A percentile compares a stretch with the other conserved stretches of the same genome.
phyloP scores from a whole-genome alignment of 2,113 vertebrate species.

The Caranx melampygus region DNA sequence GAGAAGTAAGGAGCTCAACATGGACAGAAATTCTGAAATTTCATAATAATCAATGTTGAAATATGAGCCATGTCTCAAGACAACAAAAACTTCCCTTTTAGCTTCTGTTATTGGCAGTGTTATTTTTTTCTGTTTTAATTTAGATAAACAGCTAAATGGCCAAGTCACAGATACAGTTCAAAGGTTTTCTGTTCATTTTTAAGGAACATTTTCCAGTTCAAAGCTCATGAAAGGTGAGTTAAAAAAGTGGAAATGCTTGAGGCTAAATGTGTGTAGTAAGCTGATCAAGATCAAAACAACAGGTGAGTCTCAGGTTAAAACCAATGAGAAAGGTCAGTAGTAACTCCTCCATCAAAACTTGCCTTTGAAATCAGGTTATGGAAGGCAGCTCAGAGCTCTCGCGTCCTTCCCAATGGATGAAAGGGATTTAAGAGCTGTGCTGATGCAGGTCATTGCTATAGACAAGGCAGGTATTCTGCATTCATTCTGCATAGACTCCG shows the following conservation, averaged over 20 bases:
- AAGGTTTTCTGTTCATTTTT: constrained; percentile 4
- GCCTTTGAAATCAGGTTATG: constrained; percentile 40
- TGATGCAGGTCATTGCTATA: constrained; percentile 48
- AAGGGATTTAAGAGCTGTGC: constrained; percentile 28
- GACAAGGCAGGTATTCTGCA: constrained; percentile 34
- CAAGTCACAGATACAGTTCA: neutral
- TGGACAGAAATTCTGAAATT: no score
- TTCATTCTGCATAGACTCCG: constrained; percentile 44
- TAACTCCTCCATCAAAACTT: constrained; percentile 37
- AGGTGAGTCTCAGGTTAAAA: constrained; percentile 27
- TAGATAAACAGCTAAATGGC: neutral
- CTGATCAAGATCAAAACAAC: constrained; percentile 28
- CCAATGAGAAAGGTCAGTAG: constrained; percentile 53
- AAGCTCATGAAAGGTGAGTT: neutral
- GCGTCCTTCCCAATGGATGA: constrained; percentile 16
- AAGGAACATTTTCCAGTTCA: constrained; percentile 10
- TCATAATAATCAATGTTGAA: no score
- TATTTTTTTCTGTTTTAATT: no score
- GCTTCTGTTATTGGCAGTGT: no score
- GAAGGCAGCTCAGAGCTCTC: constrained; percentile 23
- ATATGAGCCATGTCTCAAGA: no score
- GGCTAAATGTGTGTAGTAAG: constrained; percentile 13
- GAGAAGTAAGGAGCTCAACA: no score
- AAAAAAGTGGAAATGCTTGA: neutral
- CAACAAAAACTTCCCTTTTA: no score